These are phyloP conservation scores for Python bivittatus DNA, from an alignment of 2,113 vertebrate species.

Conservation along the genomic window DNA sequence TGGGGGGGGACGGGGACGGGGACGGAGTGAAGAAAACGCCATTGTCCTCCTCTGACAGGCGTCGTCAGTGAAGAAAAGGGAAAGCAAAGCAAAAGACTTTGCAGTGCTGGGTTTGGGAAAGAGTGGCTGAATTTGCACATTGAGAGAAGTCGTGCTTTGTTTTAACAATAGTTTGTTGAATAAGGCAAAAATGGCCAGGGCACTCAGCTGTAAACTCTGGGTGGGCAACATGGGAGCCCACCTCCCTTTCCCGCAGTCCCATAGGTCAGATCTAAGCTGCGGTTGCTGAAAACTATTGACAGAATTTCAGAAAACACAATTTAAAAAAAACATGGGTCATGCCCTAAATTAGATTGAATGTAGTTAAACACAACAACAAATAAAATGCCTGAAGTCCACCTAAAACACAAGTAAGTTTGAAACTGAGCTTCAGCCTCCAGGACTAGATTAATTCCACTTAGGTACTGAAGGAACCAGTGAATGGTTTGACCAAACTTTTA, in stretches of 20 bases:
- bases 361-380: neutral
- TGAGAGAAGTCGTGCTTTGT: neutral
- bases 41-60: conserved; percentile 30
- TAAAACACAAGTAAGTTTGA: neutral
- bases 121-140: neutral
- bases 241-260: neutral
- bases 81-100: neutral
- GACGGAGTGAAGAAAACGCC: conserved; percentile 27
- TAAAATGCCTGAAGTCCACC: neutral
- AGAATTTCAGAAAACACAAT: neutral
- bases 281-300: neutral
- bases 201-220: neutral
- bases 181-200: neutral
- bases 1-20: rapidly evolving
- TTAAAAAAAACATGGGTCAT: neutral
- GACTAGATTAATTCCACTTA: neutral
- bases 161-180: neutral
- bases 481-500: too few species aligned
- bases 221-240: neutral
- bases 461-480: neutral
- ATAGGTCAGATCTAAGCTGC: neutral
- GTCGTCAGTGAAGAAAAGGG: neutral
- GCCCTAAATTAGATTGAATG: neutral
- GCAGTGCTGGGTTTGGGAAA: neutral
- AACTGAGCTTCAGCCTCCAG: neutral